Conservation (phyloP, 2,113 vertebrate genomes). For the Sander lucioperca region DNA sequence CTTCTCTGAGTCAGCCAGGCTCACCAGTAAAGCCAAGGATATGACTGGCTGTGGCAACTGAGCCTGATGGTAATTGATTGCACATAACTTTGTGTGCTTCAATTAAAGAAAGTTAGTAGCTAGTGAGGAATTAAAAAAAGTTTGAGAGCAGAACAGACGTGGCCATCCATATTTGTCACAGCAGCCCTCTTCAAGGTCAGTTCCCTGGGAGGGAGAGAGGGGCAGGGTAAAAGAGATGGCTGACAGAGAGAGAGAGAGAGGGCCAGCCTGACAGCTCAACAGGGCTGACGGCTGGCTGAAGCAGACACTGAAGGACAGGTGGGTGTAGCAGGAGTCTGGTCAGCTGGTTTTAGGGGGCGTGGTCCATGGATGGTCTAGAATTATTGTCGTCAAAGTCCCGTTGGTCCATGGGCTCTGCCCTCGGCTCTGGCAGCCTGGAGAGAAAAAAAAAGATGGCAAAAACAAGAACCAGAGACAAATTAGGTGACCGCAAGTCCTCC, state of each 20-base stretch:
- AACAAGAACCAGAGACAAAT: conserved; percentile 7
- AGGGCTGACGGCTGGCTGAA: conserved; percentile 36
- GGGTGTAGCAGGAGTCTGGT: conserved; percentile 7
- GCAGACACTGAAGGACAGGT: conserved; percentile 53
- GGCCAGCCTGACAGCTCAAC: conserved; percentile 41
- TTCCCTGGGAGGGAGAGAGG: conserved; percentile 12
- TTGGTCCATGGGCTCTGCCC: conserved; percentile 69
- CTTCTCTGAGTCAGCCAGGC: conserved; percentile 46
- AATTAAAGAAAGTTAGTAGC: conserved; percentile 72
- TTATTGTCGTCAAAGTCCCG: conserved; percentile 76
- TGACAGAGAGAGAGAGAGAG: conserved; percentile 31
- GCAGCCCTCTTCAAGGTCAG: conserved; percentile 72
- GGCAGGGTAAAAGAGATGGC: conserved; percentile 1
- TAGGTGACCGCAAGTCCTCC: not conserved
- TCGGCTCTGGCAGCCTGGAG: conserved; percentile 78
- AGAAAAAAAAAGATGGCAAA: not conserved
- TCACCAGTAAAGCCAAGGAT: conserved; percentile 57
- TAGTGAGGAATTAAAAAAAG: conserved; percentile 49
- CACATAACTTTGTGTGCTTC: conserved; percentile 57
- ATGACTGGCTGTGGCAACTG: conserved; percentile 68
- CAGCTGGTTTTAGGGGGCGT: conserved; percentile 77
- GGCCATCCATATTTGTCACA: conserved; percentile 69
- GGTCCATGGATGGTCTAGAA: conserved; percentile 76
- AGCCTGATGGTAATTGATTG: conserved; percentile 72
- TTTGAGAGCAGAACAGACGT: conserved; percentile 56